A percentile compares a stretch with the other conserved stretches of the same genome.
These are phyloP conservation scores for Numenius arquata DNA, from an alignment of 2,113 vertebrate genomes.

Conservation along the genomic window DNA sequence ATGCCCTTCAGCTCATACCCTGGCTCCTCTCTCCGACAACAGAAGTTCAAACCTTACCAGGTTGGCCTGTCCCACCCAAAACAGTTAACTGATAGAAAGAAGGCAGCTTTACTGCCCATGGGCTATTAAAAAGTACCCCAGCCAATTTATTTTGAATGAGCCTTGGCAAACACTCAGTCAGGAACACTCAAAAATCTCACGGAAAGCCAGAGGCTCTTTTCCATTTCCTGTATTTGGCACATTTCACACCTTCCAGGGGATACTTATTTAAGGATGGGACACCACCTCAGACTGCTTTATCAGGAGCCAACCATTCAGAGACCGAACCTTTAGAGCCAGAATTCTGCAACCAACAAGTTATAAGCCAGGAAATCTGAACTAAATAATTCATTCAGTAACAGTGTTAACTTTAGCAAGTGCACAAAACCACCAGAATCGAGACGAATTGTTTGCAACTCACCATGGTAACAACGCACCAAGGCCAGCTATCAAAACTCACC, in stretches of 20 bases:
- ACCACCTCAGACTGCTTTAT: not conserved
- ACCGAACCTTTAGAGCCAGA: not conserved
- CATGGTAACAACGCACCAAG: not conserved
- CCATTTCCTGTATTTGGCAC: not conserved
- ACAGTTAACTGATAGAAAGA: not conserved
- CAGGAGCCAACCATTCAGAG: not conserved
- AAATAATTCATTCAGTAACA: not conserved
- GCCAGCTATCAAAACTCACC: not conserved
- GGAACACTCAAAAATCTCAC: not conserved
- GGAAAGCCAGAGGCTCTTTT: not conserved
- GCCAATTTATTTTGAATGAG: not conserved
- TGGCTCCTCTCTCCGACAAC: not conserved
- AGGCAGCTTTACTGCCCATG: not conserved
- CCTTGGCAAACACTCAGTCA: not conserved
- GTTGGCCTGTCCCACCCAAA: not conserved
- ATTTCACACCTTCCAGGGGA: constrained; percentile 2
- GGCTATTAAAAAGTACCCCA: not conserved
- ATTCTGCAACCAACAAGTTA: not conserved
- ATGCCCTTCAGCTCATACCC: not conserved
- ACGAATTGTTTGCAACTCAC: not conserved
- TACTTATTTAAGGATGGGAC: not conserved
- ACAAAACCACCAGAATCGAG: not conserved
- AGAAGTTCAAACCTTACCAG: not conserved
- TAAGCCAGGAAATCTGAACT: not conserved
- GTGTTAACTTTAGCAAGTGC: not conserved